A percentile compares a stretch with the other conserved stretches of the same genome.
Conservation (phyloP, 1,140 invertebrate species). For the Pygmarrhopalites habei region DNA sequence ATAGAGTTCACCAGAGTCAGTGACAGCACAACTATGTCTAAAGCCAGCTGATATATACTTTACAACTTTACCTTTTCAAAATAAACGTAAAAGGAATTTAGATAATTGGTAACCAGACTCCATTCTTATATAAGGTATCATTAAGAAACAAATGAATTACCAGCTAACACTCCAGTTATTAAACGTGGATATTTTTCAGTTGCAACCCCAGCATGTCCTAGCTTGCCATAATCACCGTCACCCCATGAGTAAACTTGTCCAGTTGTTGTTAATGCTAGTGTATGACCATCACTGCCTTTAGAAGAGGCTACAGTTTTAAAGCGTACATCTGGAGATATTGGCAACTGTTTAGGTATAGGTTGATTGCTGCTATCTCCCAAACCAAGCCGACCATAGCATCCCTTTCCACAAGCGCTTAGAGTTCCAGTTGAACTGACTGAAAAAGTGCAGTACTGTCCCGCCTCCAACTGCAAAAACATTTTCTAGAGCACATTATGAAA, state of each 20-base stretch:
- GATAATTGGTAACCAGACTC: too few species aligned
- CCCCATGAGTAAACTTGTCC: constrained; percentile 58
- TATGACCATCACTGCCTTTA: constrained; percentile 57
- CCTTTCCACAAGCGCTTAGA: constrained; percentile 55
- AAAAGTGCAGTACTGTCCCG: constrained; percentile 62
- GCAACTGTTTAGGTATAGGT: constrained; percentile 47
- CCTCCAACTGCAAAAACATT: constrained; percentile 50
- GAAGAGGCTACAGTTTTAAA: constrained; percentile 51
- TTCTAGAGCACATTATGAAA: not conserved
- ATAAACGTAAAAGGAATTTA: too few species aligned
- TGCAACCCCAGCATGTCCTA: constrained; percentile 50
- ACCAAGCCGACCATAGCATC: constrained; percentile 50
- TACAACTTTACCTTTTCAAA: constrained; percentile 48
- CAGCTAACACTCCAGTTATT: constrained; percentile 47
- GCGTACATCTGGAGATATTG: constrained; percentile 44
- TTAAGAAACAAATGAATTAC: too few species aligned
- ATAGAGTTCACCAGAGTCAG: constrained; percentile 51
- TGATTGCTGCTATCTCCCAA: constrained; percentile 55
- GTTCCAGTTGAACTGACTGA: constrained; percentile 53
- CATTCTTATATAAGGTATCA: too few species aligned
- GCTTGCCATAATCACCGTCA: constrained; percentile 48
- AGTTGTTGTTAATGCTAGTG: constrained; percentile 52
- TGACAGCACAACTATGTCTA: constrained; percentile 54
- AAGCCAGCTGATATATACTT: constrained; percentile 57
- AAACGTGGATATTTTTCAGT: constrained; percentile 54